These are phyloP conservation scores for Andricus quercusramuli DNA, from an alignment of 2,888 invertebrate genomes.

Conservation along the genomic window DNA sequence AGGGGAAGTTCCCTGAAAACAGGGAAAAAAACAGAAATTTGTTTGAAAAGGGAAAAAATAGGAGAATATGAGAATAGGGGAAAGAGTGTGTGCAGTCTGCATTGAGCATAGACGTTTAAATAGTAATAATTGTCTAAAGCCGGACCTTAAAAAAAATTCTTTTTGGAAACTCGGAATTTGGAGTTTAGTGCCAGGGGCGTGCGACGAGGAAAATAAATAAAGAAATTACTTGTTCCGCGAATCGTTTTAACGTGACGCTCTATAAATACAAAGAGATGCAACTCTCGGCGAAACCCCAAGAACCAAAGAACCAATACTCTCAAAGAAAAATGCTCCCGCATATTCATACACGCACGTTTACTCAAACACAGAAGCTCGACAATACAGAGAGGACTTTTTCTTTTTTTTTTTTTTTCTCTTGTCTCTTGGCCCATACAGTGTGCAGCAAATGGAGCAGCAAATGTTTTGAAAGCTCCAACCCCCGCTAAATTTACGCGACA, in stretches of 20 bases:
- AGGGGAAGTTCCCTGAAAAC: too few species aligned
- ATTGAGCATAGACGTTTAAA: too few species aligned
- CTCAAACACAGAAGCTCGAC: neutral
- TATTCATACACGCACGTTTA: slow-evolving; percentile 44
- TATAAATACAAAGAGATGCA: slow-evolving; percentile 69
- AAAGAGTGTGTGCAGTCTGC: too few species aligned
- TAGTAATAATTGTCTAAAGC: too few species aligned
- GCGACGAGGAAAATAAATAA: slow-evolving; percentile 13
- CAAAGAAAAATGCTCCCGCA: slow-evolving; percentile 51
- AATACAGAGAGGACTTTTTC: slow-evolving; percentile 1
- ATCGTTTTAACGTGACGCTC: slow-evolving; percentile 55
- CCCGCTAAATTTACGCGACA: slow-evolving; percentile 66
- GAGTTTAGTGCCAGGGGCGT: neutral
- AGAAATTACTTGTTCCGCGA: slow-evolving; percentile 44
- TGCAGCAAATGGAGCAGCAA: slow-evolving; percentile 63
- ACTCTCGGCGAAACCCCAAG: slow-evolving; percentile 52
- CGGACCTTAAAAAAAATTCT: neutral
- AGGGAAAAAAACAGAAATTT: too few species aligned
- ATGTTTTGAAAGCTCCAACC: slow-evolving; percentile 55
- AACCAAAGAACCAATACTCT: neutral
- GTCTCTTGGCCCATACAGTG: slow-evolving; percentile 40
- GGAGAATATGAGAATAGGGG: too few species aligned
- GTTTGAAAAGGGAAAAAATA: too few species aligned
- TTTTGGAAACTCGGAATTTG: neutral
- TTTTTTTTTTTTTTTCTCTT: slow-evolving; percentile 40